Base-by-base conservation (phyloP, 2,888 invertebrate genomes). In the Entomobrya multifasciata region DNA sequence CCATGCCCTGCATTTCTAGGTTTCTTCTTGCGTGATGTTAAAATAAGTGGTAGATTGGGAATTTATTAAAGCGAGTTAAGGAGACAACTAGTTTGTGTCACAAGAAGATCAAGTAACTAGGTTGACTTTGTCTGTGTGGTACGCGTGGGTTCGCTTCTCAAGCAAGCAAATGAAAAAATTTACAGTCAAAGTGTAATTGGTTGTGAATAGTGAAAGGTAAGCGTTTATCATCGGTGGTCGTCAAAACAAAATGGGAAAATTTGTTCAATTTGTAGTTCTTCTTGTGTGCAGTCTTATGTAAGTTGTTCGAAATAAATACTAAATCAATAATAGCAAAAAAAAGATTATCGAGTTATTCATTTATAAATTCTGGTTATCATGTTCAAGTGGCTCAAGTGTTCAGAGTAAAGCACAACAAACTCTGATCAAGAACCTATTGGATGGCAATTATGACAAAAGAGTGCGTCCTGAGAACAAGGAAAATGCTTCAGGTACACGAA, bases 401-500 rank as follows among this genome's bases (percentile, higher is more conserved):
- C 86, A 86, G 27, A 44, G 17, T 8, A 65, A 60, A 36, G n/a
- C 77, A 20, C 86, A 86, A 27, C 85, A 85, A 72, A 62, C 57
- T 4, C 47, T 88, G 4, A 78, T 88, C 17, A 60, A 70, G 25
- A 20, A 47, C 36, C 70, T 88, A 27, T 52, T 87, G 30, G 72
- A 78, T 52, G 22, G 27, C 25, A 79, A 13, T 3, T 87, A 88
- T 57, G 83, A 87, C 25, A 52, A 60, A 30, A 17, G 83, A 10
- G 44, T 87, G 0, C 78, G 87, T 11, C 88, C 88, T n/a, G n/a
- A n/a, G n/a, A 6, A 20, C 52, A 36, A 8, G 30, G 72, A 25
- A 11, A 70, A 77, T 74, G 44, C 4, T 15, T 65, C 81, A 22
- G 86, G 86, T 80, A 80, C 22, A 36, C 36, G 36, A 6, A 6